Base-by-base conservation (phyloP, 2,888 invertebrate genomes). In the Periphyllus acericola region DNA sequence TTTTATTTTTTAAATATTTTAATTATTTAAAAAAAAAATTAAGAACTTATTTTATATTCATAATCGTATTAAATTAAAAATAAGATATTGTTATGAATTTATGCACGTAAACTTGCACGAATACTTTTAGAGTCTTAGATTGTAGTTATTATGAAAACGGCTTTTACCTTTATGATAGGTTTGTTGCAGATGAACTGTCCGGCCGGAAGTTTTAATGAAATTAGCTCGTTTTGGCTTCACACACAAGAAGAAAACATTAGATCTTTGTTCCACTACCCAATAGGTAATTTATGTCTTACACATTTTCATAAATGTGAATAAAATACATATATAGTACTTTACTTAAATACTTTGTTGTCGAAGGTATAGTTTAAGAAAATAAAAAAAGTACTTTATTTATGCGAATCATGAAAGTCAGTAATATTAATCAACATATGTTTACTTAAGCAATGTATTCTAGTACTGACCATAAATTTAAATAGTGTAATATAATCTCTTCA, bases 181-280 rank as follows among this genome's bases (percentile, higher is more conserved):
- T 88, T 81, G 32, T 89, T 89, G 72, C 91, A 93, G 92, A 91
- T 93, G 91, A 93, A 92, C 90, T 94, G 94, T 91, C 91, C 92
- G 71, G 93, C 93, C 90, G 94, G 94, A 2, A 92, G 93, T 90
- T 94, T 93, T 90, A 94, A 93, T 89, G 92, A 93, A 19, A 92
- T 94, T 89, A 93, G 93, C 36, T 92, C 93, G 71, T 91, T 94
- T 78, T 93, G 94, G 92, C 93, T 94, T 90, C 93, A 93, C 90
- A 93, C 93, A 34, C 94, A 94, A 8, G 94, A 94, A 91, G 92
- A 92, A 76, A 92, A 93, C 89, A 93, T 94, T 34, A 92, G 92
- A 89, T 92, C 92, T 89, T 91, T 94, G 5, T 93, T 94, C 90
- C 94, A 94, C 91, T 93, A 93, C 90, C 91, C 92, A 8, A 90